Base-by-base conservation (phyloP, 1,140 invertebrate genomes). In the Halyomorpha halys region DNA sequence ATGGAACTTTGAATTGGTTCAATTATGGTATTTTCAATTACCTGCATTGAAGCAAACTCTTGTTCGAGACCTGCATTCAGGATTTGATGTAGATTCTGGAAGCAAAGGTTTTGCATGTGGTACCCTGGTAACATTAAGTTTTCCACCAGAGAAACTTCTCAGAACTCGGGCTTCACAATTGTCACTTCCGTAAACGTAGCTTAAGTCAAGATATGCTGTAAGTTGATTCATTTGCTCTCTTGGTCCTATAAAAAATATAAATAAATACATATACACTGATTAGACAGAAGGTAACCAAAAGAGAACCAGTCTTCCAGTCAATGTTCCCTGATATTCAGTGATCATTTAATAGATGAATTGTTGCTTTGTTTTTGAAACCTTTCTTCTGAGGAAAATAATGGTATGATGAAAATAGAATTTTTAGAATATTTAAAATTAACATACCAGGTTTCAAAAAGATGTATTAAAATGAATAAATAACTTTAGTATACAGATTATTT, bases 141-240 rank as follows among this genome's bases (percentile, higher is more conserved):
- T 70, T 1, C 80, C 80, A 2, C 73, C 74, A n/a, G 44, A 63
- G 44, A 69, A 68, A 21, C 63, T 59, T n/a, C 72, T 62, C 13
- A 73, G 61, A 21, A 61, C 61, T n/a, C 66, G 61, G 2, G 66
- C 67, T 14, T 70, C 66, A 62, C 83, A 85, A 45, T 77, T 72
- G 63, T 82, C 83, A 5, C 80, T 82, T 0, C 85, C 84, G 69
- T 86, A 86, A 16, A 82, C 75, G 64, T 79, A 77, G 0, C 82
- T 84, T 5, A 77, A 77, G 70, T 86, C 84, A 1, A 86, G 69
- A 67, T 78, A 84, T 0, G 82, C 78, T 8, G 84, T 86, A 13
- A 83, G 72, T 69, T 83, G 80, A 70, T 86, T 86, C 67, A 83
- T 72, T 71, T 84, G 83, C 66, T 84, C 80, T 61, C 82, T 72